Evolutionary conservation across 2,797 vertebrate species (phyloP).

Genomic region (Pyrocephalus nanus): DNA sequence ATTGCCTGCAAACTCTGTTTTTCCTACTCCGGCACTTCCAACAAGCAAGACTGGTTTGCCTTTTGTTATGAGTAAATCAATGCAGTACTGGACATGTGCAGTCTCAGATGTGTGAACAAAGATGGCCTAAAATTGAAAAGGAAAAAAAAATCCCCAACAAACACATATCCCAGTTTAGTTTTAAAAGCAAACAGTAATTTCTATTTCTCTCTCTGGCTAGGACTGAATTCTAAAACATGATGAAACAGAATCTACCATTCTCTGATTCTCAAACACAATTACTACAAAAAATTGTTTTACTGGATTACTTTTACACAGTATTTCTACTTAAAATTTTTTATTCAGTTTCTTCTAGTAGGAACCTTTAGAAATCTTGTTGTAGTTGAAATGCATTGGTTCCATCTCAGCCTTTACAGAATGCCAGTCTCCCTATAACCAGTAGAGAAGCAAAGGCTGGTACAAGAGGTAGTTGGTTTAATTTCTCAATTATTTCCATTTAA

Average conservation of each 20-base stretch:
- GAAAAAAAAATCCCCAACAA: neutral
- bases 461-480: neutral
- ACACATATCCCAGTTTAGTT: neutral
- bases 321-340: neutral
- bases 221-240: neutral
- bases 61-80: constrained; percentile 80
- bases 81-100: constrained; percentile 78
- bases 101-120: constrained; percentile 84
- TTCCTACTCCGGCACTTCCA: constrained; percentile 82
- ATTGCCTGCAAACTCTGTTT: constrained; percentile 77
- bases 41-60: constrained; percentile 83
- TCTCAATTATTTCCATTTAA: neutral
- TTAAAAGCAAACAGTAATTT: neutral
- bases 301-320: neutral
- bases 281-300: neutral
- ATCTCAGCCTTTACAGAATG: neutral
- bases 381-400: neutral
- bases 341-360: neutral
- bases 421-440: neutral
- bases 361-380: neutral
- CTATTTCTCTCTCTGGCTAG: neutral
- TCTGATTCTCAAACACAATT: neutral
- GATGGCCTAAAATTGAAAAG: constrained; percentile 76
- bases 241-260: neutral
- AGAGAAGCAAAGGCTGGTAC: neutral